Evolutionary conservation across 92 coral and sea anemone species (phyloP), one percentile per base, ranked within the genome.

Genomic region (Epizoanthus stellaris): DNA sequence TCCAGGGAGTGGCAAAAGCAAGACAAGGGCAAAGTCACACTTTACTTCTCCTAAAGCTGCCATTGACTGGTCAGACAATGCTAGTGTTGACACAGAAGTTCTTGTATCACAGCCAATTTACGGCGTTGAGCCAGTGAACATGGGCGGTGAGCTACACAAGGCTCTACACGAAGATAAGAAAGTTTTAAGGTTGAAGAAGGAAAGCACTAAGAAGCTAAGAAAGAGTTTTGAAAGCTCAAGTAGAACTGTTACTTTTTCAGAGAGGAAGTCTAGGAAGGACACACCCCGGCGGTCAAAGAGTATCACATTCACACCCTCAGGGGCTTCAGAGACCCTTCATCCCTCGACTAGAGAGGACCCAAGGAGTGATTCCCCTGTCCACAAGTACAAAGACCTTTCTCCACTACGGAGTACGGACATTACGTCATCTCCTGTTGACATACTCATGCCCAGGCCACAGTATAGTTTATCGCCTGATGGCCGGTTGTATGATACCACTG

Each of bases 61-160:
- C 9, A 76, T 66, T 79, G 98, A 94, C 70, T 92, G 95, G 95
- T 82, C 92, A 61, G 99, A 97, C 69, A 81, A 89, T 23, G 97
- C 93, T 12, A 97, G 99, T 71, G 89, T 90, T 9, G 95, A 97
- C 86, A 97, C 99, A 13, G 99, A 94, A 23, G 91, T 97, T 70
- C 77, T 97, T 49, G 85, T 97, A 53, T 87, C 98, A 8, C 98
- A 97, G 76, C 82, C 99, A 16, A 91, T 97, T 9, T 97, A 97
- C 80, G 99, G 99, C 21, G 58, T 80, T 3, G 79, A 89, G 19
- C 99, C 99, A 23, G 98, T 97, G 5, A 97, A 97, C 66, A 97
- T 97, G 99, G 99, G 99, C 6, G 99, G 99, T 11, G 85, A 86
- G 47, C 81, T 94, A 3, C 99, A 97, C 68, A 88, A 88, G 45